Percentiles rank a stretch among this genome's conserved stretches.
Evolutionary conservation across 2,888 invertebrate genomes (phyloP).

Genomic region (Chymomyza fuscimana): DNA sequence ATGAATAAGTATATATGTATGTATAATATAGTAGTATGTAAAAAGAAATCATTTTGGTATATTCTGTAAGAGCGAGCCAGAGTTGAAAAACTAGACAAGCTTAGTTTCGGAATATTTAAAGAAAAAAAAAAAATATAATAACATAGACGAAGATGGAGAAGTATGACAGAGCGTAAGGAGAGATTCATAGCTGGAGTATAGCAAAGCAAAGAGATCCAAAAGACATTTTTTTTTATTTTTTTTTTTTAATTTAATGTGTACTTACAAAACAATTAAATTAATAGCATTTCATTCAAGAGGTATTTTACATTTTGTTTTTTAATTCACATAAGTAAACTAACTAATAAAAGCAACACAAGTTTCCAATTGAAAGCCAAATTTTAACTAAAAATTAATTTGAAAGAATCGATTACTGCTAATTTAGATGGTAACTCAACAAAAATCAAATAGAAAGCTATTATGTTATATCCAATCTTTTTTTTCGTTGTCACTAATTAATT

Average conservation of each 20-base stretch:
- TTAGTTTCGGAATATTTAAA: neutral
- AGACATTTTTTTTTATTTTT: slow-evolving; percentile 73
- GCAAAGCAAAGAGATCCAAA: slow-evolving; percentile 77
- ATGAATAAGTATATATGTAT: neutral
- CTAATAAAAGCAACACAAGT: slow-evolving; percentile 41
- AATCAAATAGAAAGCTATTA: slow-evolving; percentile 10
- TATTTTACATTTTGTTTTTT: slow-evolving; percentile 53
- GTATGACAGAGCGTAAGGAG: neutral
- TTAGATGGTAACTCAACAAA: slow-evolving; percentile 5
- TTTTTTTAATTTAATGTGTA: slow-evolving; percentile 1
- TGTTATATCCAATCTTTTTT: neutral
- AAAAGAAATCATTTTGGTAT: neutral
- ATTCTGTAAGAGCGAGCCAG: too few relatives aligned
- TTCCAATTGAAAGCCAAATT: slow-evolving; percentile 40
- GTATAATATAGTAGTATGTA: neutral
- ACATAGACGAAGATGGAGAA: neutral
- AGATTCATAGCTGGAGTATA: slow-evolving; percentile 33
- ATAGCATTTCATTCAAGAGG: neutral
- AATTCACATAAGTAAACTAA: slow-evolving; percentile 14
- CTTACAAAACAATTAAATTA: slow-evolving; percentile 15
- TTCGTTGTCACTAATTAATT: slow-evolving; percentile 20
- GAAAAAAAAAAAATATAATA: neutral
- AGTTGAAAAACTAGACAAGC: neutral
- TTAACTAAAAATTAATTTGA: slow-evolving; percentile 19
- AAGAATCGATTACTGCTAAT: neutral